A percentile compares a stretch with the other conserved stretches of the same genome.
Conservation (phyloP, 2,113 vertebrate species). For the Aptenodytes forsteri region DNA sequence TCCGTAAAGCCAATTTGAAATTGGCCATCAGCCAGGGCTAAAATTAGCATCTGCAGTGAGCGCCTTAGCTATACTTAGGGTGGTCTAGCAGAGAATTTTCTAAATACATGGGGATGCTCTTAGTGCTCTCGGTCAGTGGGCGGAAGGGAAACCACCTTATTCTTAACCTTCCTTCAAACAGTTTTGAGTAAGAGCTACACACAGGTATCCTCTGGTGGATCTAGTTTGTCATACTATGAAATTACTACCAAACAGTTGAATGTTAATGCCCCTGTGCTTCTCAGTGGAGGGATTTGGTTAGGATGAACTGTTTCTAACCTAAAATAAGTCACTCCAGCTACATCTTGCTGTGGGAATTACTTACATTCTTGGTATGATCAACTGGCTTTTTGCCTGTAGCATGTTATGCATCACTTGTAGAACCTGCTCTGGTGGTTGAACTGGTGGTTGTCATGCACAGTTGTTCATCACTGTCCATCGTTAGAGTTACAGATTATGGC, state of each 20-base stretch:
- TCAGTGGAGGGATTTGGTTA: background rate
- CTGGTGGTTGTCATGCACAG: background rate
- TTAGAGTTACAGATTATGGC: background rate
- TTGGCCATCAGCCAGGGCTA: background rate
- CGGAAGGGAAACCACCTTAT: background rate
- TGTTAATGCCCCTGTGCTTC: background rate
- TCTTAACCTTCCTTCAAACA: background rate
- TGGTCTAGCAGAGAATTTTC: background rate
- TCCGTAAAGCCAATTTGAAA: background rate
- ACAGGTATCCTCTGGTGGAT: background rate
- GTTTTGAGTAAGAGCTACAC: background rate
- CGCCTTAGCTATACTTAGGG: background rate
- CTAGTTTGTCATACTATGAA: background rate
- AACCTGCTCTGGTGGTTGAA: background rate
- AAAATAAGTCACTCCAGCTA: background rate
- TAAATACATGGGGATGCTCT: background rate
- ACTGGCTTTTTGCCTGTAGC: background rate
- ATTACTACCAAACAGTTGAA: background rate
- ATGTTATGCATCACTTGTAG: background rate
- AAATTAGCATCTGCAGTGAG: background rate
- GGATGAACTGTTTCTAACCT: background rate
- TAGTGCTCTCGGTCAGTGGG: background rate
- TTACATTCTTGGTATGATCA: background rate
- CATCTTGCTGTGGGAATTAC: background rate
- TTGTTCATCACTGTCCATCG: background rate